A percentile compares a stretch with the other conserved stretches of the same genome.
These are phyloP conservation scores for Eumacrocentrus americanus DNA, from an alignment of 2,888 invertebrate genomes.

Conservation along the genomic window DNA sequence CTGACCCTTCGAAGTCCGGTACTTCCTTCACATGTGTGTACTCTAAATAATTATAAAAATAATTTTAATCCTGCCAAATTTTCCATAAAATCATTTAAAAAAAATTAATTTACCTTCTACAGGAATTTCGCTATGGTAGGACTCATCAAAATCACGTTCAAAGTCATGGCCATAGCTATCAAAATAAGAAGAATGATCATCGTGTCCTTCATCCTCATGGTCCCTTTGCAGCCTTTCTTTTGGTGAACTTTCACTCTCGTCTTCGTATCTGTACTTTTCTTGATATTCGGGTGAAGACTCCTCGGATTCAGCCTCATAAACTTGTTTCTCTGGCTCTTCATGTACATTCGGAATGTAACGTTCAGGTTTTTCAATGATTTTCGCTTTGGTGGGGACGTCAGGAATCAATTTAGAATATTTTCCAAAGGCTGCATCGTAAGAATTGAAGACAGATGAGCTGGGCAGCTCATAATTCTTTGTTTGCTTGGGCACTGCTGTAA, in stretches of 20 bases:
- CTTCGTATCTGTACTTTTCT: conserved; percentile 40
- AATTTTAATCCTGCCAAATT: background rate
- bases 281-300: conserved; percentile 9
- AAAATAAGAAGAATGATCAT: conserved; percentile 23
- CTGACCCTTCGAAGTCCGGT: conserved; percentile 41
- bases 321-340: conserved; percentile 23
- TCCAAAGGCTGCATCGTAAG: conserved; percentile 48
- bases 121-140: conserved; percentile 41
- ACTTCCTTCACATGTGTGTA: conserved; percentile 42
- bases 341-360: conserved; percentile 22
- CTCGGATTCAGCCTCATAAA: conserved; percentile 27
- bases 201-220: conserved; percentile 35
- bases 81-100: background rate
- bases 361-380: conserved; percentile 10
- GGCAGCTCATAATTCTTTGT: conserved; percentile 27
- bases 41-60: conserved; percentile 35
- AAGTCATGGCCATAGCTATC: conserved; percentile 42
- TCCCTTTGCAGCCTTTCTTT: conserved; percentile 38
- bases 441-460: conserved; percentile 36
- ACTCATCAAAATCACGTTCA: conserved; percentile 47
- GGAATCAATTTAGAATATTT: conserved; percentile 39
- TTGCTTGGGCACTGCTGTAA: background rate
- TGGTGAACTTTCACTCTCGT: conserved; percentile 40
- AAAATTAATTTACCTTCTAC: conserved; percentile 39
- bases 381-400: conserved; percentile 3